These are phyloP conservation scores for Harpagifer antarcticus DNA, from an alignment of 2,797 vertebrate species.

Conservation along the genomic window DNA sequence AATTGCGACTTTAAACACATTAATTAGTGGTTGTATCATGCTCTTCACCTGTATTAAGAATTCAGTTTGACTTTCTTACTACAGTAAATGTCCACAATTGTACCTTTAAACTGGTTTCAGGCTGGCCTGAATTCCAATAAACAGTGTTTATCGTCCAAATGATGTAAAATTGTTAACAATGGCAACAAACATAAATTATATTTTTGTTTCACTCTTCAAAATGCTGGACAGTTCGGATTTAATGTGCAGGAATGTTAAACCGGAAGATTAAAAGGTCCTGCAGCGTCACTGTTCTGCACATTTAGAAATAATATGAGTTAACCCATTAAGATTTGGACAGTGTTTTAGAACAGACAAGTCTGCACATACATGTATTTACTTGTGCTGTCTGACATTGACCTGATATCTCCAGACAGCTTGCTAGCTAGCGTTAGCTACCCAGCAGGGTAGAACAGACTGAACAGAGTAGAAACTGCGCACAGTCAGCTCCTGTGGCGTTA, in stretches of 20 bases:
- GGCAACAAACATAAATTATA: too few relatives aligned
- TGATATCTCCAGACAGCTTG: conserved; percentile 2
- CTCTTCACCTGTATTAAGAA: conserved; percentile 6
- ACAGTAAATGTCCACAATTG: not conserved
- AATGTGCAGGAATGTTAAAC: not conserved
- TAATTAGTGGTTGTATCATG: too few relatives aligned
- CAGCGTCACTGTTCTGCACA: not conserved
- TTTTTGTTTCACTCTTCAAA: not conserved
- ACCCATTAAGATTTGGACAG: not conserved
- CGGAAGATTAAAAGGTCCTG: not conserved
- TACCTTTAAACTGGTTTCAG: not conserved
- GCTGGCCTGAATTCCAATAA: not conserved
- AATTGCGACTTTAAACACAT: too few relatives aligned
- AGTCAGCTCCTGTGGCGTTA: not conserved
- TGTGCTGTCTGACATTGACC: conserved; percentile 7
- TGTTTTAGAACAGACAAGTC: not conserved
- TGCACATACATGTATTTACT: not conserved
- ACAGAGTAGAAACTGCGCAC: conserved; percentile 7
- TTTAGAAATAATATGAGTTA: not conserved
- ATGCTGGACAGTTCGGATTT: not conserved
- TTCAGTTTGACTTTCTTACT: conserved; percentile 36
- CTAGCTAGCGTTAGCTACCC: not conserved
- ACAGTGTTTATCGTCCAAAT: not conserved
- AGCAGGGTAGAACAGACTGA: not conserved
- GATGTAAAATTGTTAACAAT: not conserved